Evolutionary conservation across 2,888 invertebrate genomes (phyloP).

Genomic region (Formica aserva): DNA sequence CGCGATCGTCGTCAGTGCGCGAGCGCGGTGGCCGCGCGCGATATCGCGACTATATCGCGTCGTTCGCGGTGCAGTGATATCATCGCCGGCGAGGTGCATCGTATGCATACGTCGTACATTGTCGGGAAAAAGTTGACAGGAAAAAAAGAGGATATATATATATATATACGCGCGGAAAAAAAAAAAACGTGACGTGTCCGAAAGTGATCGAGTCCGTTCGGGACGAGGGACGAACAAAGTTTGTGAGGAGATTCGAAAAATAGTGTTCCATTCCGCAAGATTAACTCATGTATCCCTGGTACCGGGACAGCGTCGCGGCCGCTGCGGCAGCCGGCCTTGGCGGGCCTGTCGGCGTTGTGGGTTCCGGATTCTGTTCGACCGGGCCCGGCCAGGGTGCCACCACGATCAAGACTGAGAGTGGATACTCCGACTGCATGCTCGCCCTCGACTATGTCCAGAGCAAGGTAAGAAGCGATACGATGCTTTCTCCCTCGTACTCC

Average conservation of each 20-base stretch:
- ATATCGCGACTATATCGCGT: slow-evolving; percentile 10
- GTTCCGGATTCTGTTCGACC: slow-evolving; percentile 86
- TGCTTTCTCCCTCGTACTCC: background rate
- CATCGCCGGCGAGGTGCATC: slow-evolving; percentile 26
- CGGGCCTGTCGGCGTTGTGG: slow-evolving; percentile 85
- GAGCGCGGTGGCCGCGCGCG: slow-evolving; percentile 29
- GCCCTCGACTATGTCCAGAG: slow-evolving; percentile 90
- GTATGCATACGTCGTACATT: background rate
- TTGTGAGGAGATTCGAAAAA: background rate
- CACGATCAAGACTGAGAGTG: slow-evolving; percentile 89
- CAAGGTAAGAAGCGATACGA: slow-evolving; percentile 87
- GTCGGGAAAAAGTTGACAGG: background rate
- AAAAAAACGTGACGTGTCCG: slow-evolving; percentile 9
- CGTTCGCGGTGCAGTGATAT: slow-evolving; percentile 36
- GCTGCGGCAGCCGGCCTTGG: slow-evolving; percentile 87
- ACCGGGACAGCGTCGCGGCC: slow-evolving; percentile 87
- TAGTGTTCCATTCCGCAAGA: background rate
- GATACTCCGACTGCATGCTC: slow-evolving; percentile 91
- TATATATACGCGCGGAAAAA: background rate
- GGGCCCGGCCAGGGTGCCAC: slow-evolving; percentile 85
- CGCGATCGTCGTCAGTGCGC: slow-evolving; percentile 16
- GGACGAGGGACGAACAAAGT: background rate
- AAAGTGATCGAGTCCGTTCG: background rate
- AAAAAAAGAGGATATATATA: background rate
- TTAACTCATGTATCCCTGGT: slow-evolving; percentile 88